Base-by-base conservation (phyloP, 2,797 vertebrate genomes). In the Trematomus bernacchii region DNA sequence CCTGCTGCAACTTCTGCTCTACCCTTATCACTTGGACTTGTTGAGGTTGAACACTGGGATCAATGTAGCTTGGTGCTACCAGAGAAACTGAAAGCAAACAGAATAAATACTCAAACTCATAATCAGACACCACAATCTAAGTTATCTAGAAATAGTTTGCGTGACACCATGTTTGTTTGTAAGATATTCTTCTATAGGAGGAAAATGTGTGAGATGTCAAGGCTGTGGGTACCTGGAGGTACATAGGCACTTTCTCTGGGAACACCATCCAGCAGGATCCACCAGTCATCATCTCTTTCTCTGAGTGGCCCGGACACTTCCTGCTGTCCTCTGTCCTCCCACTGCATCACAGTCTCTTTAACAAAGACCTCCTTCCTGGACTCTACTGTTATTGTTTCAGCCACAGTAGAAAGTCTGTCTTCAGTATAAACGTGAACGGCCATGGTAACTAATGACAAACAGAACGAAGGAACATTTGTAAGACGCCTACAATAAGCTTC, bases 201-300 rank as follows among this genome's bases (percentile, higher is more conserved):
- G 23, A 68, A 19, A 21, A 46, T 16, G 14, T 27, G 33, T 66
- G 53, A 64, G 6, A 21, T 63, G 8, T 69, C 42, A 21, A 58
- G 16, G 42, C 16, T 30, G 37, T 21, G 16, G 46, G 62, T 93
- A 94, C 92, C 93, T 94, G 85, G 82, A 58, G 89, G 79, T 11
- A 87, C 63, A 67, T 63, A 77, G 13, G 74, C n/a, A n/a, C 66
- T 16, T 62, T 69, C 47, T 87, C 40, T 91, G 55, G 91, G 43
- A 79, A 80, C 59, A 65, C 82, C 81, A 60, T 90, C 85, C 72
- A 90, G 77, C 71, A 85, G 64, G 50, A 88, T 46, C 84, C 87
- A 89, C 92, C 93, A 94, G 69, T 92, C 87, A 21, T 94, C 92
- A 0, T 91, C 90, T 60, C 52, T 70, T 10, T 83, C 77, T 58